Base-by-base conservation (phyloP, 2,113 vertebrate species). In the Psittacula cyanocephala region DNA sequence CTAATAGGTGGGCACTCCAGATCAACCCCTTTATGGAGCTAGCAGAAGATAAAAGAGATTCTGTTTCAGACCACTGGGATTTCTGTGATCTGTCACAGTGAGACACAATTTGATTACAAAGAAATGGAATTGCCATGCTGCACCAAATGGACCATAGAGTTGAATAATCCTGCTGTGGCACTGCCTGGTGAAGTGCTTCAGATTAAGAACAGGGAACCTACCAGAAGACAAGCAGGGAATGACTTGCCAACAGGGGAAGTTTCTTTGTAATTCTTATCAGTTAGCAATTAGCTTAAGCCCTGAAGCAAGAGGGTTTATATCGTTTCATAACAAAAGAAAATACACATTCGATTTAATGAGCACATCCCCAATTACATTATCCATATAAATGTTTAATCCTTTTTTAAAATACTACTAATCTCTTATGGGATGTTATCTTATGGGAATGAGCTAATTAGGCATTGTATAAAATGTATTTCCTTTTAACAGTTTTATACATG, bases 311-410 rank as follows among this genome's bases (percentile, higher is more conserved):
- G 24, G 57, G 47, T 76, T 95, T 95, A 87, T 89, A 93, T 87
- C 52, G 49, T 81, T 93, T 74, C 70, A 85, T 77, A 93, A 96
- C 74, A 94, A 95, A 95, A 92, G 88, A 89, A 93, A 94, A 89
- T 72, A 86, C 63, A 85, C 93, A 89, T 94, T 88, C 55, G 71
- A 75, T 96, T 95, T 94, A 96, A 93, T 71, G 77, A 89, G 85
- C 94, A 95, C 86, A 91, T 91, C 50, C 62, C 69, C 82, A 88
- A 95, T 95, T 93, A 94, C 85, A 91, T 95, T 97, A 95, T 76
- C 91, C 89, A 88, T 96, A 97, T 95, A 94, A 95, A 93, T 95
- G 85, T 83, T 93, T 96, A 97, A 97, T 97, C 92, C 93, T 39
- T 88, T 94, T 95, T 92, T 71, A 50, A 94, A 97, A 95, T 94